Evolutionary conservation across 1,140 invertebrate genomes (phyloP).

Genomic region (Ptiloglossa arizonensis): DNA sequence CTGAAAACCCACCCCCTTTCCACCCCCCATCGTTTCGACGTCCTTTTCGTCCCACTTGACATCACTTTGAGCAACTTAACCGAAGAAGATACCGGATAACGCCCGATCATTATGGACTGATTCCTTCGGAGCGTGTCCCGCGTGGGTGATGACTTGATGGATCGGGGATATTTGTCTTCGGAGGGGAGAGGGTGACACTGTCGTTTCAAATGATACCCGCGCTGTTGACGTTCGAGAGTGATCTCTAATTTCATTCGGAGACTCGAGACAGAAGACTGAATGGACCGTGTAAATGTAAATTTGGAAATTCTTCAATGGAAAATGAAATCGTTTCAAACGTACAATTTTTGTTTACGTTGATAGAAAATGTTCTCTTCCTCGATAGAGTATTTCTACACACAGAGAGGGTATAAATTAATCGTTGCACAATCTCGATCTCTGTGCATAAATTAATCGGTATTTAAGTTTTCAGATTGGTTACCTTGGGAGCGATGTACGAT

Average conservation of each 20-base stretch:
- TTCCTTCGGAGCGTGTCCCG: neutral
- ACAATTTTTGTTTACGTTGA: no score
- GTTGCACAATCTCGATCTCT: no score
- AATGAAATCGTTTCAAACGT: no score
- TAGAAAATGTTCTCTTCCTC: no score
- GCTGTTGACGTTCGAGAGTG: neutral
- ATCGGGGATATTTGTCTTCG: neutral
- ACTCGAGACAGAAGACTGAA: neutral
- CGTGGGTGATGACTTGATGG: neutral
- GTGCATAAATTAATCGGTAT: no score
- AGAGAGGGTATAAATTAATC: no score
- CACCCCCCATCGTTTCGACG: no score
- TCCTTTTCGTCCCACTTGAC: neutral
- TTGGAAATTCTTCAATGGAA: no score
- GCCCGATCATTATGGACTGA: neutral
- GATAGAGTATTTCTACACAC: no score
- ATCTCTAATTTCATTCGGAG: neutral
- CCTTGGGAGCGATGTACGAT: no score
- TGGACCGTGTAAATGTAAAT: no score
- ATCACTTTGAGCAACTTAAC: conserved; percentile 3
- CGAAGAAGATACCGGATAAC: neutral
- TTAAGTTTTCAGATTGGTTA: no score
- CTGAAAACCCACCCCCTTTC: conserved; percentile 12
- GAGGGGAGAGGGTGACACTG: neutral
- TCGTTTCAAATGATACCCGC: neutral